Base-by-base conservation (phyloP, 2,113 vertebrate species). In the Oenanthe oenanthe region DNA sequence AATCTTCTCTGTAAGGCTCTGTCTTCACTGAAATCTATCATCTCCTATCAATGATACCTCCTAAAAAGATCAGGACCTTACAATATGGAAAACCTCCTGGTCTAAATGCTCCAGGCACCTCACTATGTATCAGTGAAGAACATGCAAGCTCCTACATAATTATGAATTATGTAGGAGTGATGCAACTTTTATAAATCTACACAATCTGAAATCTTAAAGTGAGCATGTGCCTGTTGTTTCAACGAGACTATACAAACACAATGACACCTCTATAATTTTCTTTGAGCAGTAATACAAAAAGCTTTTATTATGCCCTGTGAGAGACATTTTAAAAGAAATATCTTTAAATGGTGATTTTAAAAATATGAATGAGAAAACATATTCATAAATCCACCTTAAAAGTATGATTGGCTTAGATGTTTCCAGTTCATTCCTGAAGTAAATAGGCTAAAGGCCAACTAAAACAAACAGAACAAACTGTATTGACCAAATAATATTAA, bases 1-100 rank as follows among this genome's bases (percentile, higher is more conserved):
- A 78, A 78, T 79, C 67, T 91, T 65, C 72, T 56, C 85, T 88
- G 74, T 43, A 51, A 95, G 87, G 29, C n/a, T 67, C 92, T 86
- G 71, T 66, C 89, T 81, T 40, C 77, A 88, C 53, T 66, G 47
- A 88, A 91, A 96, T 83, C 81, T 29, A 91, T 88, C 11, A 88
- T 63, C 92, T 74, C 89, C 87, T 96, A 95, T 71, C 93, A 84
- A 75, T 24, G 5, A 16, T 67, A 22, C 40, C 94, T 94, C 66
- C 79, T 47, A 76, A 58, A 88, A 94, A 81, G 82, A 95, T 89
- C 81, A 93, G 43, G 65, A 86, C 53, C 82, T 89, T 45, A 80
- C 24, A 82, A 67, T 17, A 81, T 13, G 47, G 29, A 90, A 92
- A 94, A 82, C 57, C 58, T 56, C 32, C 56, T 38, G 29, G 48